Evolutionary conservation across 2,888 invertebrate genomes (phyloP).

Genomic region (Lasioglossum leucozonium): DNA sequence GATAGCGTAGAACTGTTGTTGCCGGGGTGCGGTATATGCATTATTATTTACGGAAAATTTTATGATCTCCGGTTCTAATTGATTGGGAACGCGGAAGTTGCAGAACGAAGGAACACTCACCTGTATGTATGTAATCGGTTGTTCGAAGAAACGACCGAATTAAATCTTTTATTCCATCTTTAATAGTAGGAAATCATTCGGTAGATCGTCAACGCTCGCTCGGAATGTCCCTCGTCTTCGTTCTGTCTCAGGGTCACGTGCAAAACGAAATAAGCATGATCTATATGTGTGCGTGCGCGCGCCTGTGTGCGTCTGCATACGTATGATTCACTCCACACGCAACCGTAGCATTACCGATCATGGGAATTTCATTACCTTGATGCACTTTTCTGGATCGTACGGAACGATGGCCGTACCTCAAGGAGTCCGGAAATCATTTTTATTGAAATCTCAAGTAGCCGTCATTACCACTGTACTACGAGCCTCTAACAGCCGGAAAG

Average conservation of each 20-base stretch:
- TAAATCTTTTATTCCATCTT: slow-evolving; percentile 9
- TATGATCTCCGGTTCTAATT: neutral
- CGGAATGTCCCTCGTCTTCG: slow-evolving; percentile 33
- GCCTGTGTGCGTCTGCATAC: neutral
- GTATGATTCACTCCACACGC: slow-evolving; percentile 23
- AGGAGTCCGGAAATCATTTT: slow-evolving; percentile 71
- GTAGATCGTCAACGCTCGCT: slow-evolving; percentile 10
- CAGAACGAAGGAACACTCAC: neutral
- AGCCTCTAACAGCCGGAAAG: slow-evolving; percentile 27
- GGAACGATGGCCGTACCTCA: slow-evolving; percentile 68
- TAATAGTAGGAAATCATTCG: neutral
- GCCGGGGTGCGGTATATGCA: neutral
- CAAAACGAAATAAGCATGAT: slow-evolving; percentile 4
- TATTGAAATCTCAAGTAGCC: slow-evolving; percentile 49
- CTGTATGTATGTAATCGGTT: neutral
- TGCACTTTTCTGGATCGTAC: slow-evolving; percentile 75
- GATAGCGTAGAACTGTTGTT: too few relatives aligned
- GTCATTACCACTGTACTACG: slow-evolving; percentile 34
- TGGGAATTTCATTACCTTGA: slow-evolving; percentile 75
- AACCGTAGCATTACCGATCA: slow-evolving; percentile 38
- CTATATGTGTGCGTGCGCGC: neutral
- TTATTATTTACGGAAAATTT: neutral
- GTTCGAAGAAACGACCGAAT: neutral
- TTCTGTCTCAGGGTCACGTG: slow-evolving; percentile 60
- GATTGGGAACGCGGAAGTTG: neutral